Conservation (phyloP, 2,888 invertebrate genomes). For the Melipona beecheii region DNA sequence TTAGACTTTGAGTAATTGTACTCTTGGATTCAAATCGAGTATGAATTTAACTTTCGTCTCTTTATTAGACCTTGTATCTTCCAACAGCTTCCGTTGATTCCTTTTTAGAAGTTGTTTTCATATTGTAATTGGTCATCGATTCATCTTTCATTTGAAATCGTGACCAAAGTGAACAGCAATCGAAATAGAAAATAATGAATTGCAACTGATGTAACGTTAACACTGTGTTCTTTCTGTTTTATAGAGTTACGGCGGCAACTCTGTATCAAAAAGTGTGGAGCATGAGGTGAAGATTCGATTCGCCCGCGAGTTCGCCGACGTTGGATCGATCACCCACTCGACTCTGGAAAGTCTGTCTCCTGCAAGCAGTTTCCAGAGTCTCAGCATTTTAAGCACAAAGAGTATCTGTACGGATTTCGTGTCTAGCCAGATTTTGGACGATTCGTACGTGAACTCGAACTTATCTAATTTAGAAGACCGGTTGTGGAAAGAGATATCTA, state of each 20-base stretch:
- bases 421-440: conserved; percentile 59
- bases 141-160: neutral
- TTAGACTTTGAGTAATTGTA: neutral
- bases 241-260: conserved; percentile 62
- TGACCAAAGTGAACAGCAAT: neutral
- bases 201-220: neutral
- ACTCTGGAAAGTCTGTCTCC: conserved; percentile 75
- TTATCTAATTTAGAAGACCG: conserved; percentile 77
- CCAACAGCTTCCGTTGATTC: neutral
- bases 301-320: conserved; percentile 78
- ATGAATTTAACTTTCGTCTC: neutral
- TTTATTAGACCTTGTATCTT: neutral
- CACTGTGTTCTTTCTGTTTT: neutral
- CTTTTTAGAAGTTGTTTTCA: no score
- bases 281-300: conserved; percentile 80
- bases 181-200: neutral
- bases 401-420: conserved; percentile 69
- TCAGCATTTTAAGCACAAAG: conserved; percentile 76
- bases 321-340: conserved; percentile 52
- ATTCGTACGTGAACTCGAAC: conserved; percentile 70
- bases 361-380: conserved; percentile 79
- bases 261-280: conserved; percentile 63
- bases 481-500: conserved; percentile 74
- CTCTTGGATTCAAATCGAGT: neutral
- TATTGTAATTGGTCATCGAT: no score